These are phyloP conservation scores for Caradrina kadenii DNA, from an alignment of 2,888 invertebrate genomes.

Conservation along the genomic window DNA sequence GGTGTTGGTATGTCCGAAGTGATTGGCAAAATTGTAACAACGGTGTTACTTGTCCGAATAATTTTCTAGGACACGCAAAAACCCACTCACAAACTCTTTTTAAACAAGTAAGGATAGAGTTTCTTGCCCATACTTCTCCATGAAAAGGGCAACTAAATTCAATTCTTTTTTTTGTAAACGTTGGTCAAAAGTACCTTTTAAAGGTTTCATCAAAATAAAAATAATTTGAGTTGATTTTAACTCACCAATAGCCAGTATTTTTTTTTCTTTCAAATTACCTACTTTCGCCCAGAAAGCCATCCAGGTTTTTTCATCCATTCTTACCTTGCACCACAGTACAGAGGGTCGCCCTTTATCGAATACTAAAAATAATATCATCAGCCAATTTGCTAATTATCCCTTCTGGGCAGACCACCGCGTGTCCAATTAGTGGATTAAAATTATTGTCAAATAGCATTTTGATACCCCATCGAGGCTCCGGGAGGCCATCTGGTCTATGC, in stretches of 20 bases:
- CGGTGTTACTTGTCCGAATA: neutral
- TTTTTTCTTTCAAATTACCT: neutral
- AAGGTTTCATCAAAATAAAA: too few species aligned
- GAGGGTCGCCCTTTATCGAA: constrained; percentile 66
- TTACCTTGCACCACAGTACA: constrained; percentile 46
- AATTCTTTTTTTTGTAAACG: too few species aligned
- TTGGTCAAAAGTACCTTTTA: too few species aligned
- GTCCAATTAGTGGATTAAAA: constrained; percentile 85
- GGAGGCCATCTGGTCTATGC: constrained; percentile 80
- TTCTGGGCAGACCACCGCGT: constrained; percentile 65
- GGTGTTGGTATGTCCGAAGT: constrained; percentile 1
- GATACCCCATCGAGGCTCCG: constrained; percentile 72
- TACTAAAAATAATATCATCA: constrained; percentile 80
- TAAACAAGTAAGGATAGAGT: too few species aligned
- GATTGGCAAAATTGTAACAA: neutral
- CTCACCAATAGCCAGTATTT: too few species aligned
- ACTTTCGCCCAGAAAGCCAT: neutral
- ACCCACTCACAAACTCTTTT: neutral
- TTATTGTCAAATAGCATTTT: constrained; percentile 84
- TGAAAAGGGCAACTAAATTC: too few species aligned
- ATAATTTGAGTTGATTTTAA: too few species aligned
- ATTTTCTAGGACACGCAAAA: neutral
- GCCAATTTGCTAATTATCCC: constrained; percentile 85
- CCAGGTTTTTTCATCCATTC: neutral
- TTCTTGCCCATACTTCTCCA: too few species aligned